Evolutionary conservation across 2,888 invertebrate species (phyloP).

Genomic region (Lacanobia oleracea): DNA sequence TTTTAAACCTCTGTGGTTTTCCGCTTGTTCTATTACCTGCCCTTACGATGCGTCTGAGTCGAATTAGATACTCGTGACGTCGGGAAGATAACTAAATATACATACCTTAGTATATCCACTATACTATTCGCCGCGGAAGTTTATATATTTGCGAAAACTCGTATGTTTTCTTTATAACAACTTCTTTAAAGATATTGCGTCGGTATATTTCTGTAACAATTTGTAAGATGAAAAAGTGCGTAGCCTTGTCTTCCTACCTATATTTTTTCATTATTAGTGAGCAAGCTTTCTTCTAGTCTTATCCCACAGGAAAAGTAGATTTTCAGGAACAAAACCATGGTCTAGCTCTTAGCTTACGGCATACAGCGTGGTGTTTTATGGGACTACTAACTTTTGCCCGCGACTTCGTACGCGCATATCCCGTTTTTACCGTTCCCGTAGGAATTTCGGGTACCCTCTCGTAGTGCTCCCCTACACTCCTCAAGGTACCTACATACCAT

Average conservation of each 20-base stretch:
- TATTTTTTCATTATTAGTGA: conserved; percentile 11
- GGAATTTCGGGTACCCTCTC: too few relatives aligned
- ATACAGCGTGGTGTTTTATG: too few relatives aligned
- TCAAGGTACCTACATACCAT: too few relatives aligned
- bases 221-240: conserved; percentile 28
- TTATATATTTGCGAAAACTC: conserved; percentile 29
- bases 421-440: too few relatives aligned
- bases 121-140: conserved; percentile 28
- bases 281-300: neutral
- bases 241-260: conserved; percentile 13
- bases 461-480: too few relatives aligned
- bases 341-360: too few relatives aligned
- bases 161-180: conserved; percentile 25
- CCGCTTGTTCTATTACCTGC: conserved; percentile 36
- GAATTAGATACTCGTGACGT: conserved; percentile 51
- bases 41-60: conserved; percentile 46
- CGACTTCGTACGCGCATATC: too few relatives aligned
- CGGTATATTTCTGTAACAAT: conserved; percentile 20
- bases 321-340: too few relatives aligned
- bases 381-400: too few relatives aligned
- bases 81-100: conserved; percentile 40
- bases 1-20: neutral
- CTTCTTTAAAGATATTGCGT: conserved; percentile 6
- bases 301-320: too few relatives aligned
- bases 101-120: conserved; percentile 18